Evolutionary conservation across 64 coral and sea anemone genomes (phyloP).

Genomic region (Orbicella faveolata): DNA sequence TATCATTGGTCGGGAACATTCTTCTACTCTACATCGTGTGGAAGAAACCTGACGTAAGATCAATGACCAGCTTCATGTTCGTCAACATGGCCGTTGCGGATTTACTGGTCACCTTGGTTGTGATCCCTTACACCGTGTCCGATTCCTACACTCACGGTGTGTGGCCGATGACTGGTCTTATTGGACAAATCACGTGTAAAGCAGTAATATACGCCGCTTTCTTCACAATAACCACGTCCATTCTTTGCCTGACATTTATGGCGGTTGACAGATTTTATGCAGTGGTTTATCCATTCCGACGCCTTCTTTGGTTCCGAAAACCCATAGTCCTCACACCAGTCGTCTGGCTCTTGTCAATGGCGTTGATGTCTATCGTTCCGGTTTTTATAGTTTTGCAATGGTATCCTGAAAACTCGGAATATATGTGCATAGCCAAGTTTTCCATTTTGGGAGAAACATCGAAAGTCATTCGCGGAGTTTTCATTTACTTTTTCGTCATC

Average conservation of each 20-base stretch:
- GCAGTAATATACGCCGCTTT: neutral
- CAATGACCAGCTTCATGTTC: neutral
- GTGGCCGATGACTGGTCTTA: constrained; percentile 3
- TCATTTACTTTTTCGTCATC: constrained; percentile 24
- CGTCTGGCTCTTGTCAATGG: constrained; percentile 45
- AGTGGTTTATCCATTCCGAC: constrained; percentile 17
- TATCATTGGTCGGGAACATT: constrained; percentile 22
- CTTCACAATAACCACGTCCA: constrained; percentile 38
- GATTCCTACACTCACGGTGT: neutral
- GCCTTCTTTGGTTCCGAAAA: constrained; percentile 39
- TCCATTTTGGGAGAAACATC: neutral
- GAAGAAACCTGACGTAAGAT: neutral
- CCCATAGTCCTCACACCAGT: constrained; percentile 15
- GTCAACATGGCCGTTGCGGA: constrained; percentile 30
- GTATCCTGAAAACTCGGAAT: neutral
- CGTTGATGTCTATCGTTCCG: constrained; percentile 14
- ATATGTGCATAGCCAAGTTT: neutral
- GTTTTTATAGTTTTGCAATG: neutral
- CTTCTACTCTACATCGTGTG: neutral
- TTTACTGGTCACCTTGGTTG: constrained; percentile 27
- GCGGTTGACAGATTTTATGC: constrained; percentile 50
- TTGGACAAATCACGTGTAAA: constrained; percentile 36
- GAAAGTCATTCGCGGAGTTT: neutral
- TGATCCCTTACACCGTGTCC: constrained; percentile 20
- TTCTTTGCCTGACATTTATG: constrained; percentile 6